Conservation (phyloP, 92 coral and sea anemone species). For the Zoanthus solanderi region DNA sequence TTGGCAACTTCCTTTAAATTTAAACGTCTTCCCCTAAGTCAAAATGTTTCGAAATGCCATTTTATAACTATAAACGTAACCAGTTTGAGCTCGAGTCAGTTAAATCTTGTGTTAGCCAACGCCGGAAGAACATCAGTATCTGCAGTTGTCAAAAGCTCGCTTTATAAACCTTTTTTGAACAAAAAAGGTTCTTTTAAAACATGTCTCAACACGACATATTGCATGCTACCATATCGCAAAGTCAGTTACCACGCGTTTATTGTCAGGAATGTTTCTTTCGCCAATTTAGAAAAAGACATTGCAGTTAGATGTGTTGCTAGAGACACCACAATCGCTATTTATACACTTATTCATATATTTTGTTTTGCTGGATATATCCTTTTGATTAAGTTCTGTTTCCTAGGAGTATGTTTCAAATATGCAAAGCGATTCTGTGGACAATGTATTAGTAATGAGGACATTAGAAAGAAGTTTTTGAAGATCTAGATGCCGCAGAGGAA, state of each 20-base stretch:
- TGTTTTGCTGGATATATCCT: neutral
- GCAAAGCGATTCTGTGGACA: neutral
- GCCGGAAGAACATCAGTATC: neutral
- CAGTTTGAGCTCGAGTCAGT: no score
- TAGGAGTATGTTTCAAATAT: neutral
- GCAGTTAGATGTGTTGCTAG: neutral
- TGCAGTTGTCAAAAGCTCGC: neutral
- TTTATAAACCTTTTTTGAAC: neutral
- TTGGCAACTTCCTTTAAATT: neutral
- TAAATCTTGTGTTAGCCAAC: constrained; percentile 18
- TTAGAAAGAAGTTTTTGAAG: neutral
- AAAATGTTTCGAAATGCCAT: neutral
- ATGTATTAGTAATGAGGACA: neutral
- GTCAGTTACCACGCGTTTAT: neutral
- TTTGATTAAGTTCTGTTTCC: neutral
- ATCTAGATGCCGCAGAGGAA: neutral
- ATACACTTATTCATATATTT: neutral
- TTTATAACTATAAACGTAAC: neutral
- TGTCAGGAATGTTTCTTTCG: neutral
- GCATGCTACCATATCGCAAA: neutral
- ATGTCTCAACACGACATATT: neutral
- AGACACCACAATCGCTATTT: neutral
- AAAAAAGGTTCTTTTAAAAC: neutral
- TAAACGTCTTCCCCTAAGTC: neutral
- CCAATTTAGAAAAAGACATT: neutral